Conservation (phyloP, 2,797 vertebrate species). For the Hipposideros larvatus region DNA sequence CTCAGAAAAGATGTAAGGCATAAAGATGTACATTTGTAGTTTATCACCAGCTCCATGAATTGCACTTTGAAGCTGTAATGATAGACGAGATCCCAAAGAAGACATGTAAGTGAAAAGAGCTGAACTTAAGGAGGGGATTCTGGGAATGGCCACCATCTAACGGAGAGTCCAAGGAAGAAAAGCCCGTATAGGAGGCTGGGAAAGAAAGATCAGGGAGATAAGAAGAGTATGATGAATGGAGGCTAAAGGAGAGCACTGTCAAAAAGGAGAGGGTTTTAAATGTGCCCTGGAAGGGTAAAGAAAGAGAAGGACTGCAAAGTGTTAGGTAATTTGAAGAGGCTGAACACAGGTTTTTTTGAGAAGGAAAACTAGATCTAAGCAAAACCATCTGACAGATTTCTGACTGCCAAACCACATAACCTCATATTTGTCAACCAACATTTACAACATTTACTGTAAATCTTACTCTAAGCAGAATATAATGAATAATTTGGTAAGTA, state of each 20-base stretch:
- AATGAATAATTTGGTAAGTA: slow-evolving; percentile 55
- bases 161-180: neutral
- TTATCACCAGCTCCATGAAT: neutral
- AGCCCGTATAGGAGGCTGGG: neutral
- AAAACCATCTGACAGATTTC: slow-evolving; percentile 68
- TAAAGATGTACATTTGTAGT: neutral
- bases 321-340: neutral
- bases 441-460: slow-evolving; percentile 63
- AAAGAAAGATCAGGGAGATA: neutral
- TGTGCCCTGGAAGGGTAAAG: neutral
- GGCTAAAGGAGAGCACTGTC: neutral
- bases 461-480: slow-evolving; percentile 50
- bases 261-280: neutral
- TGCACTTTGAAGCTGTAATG: neutral
- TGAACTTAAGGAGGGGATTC: neutral
- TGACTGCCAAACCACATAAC: slow-evolving; percentile 75
- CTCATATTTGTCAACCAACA: slow-evolving; percentile 72
- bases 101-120: neutral
- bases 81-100: neutral
- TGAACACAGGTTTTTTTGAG: neutral
- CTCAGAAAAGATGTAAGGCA: neutral
- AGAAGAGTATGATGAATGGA: neutral
- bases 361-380: slow-evolving; percentile 55
- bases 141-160: neutral
- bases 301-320: neutral